phyloP scores from a whole-genome alignment of 2,888 invertebrate species.

The Leucophora obtusa region DNA sequence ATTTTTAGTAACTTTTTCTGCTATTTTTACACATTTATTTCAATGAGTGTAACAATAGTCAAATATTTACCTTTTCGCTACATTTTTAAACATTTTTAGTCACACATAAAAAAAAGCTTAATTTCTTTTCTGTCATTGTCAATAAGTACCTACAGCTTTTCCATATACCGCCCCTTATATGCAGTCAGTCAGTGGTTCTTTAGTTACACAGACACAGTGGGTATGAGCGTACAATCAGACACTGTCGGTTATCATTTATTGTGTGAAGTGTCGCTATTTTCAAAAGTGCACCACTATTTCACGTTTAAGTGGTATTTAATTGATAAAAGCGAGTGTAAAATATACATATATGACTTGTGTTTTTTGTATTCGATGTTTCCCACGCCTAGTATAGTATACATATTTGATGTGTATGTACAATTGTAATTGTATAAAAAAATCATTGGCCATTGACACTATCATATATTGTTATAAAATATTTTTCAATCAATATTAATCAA shows the following conservation, averaged over 20 bases:
- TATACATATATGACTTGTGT: not conserved
- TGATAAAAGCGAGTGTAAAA: slow-evolving; percentile 69
- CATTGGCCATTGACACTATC: not conserved
- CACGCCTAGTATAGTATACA: not conserved
- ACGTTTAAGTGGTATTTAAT: slow-evolving; percentile 75
- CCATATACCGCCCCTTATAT: not conserved
- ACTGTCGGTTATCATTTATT: slow-evolving; percentile 47
- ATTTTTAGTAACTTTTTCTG: too few species aligned
- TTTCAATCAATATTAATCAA: not conserved
- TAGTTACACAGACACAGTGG: not conserved
- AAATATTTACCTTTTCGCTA: not conserved
- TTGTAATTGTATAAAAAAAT: not conserved
- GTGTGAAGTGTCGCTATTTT: slow-evolving; percentile 39
- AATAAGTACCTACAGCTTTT: not conserved
- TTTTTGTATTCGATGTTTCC: not conserved
- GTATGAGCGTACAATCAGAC: not conserved
- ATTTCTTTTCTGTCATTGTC: not conserved
- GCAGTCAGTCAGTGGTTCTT: not conserved
- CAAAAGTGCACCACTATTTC: slow-evolving; percentile 47
- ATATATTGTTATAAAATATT: not conserved
- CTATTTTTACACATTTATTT: too few species aligned
- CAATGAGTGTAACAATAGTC: not conserved
- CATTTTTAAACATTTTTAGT: not conserved
- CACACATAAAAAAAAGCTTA: not conserved
- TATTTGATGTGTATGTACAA: not conserved